Evolutionary conservation across 2,797 vertebrate genomes (phyloP).

Genomic region (Chelidonichthys spinosus): DNA sequence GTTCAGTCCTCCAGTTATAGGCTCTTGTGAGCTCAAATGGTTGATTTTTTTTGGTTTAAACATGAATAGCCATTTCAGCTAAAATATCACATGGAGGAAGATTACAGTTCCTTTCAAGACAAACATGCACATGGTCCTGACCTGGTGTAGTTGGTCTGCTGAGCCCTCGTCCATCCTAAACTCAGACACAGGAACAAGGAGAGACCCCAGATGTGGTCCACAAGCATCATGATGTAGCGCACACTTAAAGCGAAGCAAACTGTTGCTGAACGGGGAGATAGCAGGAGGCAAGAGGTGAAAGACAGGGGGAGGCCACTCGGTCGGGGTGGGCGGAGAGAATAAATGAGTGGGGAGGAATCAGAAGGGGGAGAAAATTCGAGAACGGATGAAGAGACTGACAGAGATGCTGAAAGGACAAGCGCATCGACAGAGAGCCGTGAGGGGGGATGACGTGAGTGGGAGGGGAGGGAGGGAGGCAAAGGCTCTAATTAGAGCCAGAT

Average conservation of each 20-base stretch:
- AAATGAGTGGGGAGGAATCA: constrained; percentile 34
- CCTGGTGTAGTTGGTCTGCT: constrained; percentile 80
- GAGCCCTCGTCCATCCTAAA: constrained; percentile 69
- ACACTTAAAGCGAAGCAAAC: constrained; percentile 38
- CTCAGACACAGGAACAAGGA: constrained; percentile 69
- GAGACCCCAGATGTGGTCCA: constrained; percentile 64
- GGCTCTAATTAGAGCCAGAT: constrained; percentile 82
- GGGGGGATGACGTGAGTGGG: constrained; percentile 39
- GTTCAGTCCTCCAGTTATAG: not conserved
- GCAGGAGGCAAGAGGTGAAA: constrained; percentile 57
- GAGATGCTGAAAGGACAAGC: constrained; percentile 56
- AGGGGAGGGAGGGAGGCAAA: constrained; percentile 21
- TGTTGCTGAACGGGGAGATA: constrained; percentile 31
- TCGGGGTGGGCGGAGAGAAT: constrained; percentile 61
- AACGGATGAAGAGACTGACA: constrained; percentile 35
- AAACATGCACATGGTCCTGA: constrained; percentile 48
- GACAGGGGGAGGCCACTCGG: constrained; percentile 18
- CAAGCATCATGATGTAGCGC: constrained; percentile 70
- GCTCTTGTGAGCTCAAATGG: not conserved
- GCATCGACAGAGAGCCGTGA: constrained; percentile 28
- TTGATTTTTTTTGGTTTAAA: not conserved
- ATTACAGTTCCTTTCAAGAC: not conserved
- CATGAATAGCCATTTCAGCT: not conserved
- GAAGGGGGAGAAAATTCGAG: constrained; percentile 23
- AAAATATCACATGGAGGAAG: not conserved